Evolutionary conservation across 92 coral and sea anemone species (phyloP), one percentile per base, ranked within the genome.

Genomic region (Paragorgia papillata): DNA sequence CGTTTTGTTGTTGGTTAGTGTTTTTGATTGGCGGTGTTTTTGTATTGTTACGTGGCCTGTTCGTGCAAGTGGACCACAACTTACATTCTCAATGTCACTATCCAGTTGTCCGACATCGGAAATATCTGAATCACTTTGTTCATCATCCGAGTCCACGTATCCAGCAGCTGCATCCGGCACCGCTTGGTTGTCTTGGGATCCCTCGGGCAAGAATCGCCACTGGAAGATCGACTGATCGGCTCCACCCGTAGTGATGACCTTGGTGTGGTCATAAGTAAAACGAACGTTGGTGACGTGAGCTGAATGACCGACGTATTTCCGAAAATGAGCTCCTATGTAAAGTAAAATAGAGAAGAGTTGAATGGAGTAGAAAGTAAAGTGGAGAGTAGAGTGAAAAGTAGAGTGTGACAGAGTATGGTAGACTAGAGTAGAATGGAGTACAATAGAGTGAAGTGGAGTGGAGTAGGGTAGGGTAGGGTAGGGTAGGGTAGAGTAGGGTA

Each of bases 231-330:
- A 92, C 50, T 94, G 98, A 79, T 94, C 98, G 19, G 91, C 98
- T 19, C 98, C 98, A 71, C 98, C 98, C 41, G 92, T 92, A 62
- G 95, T 94, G 50, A 94, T 87, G 60, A 94, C 89, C 59, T 91
- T 88, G 54, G 88, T 77, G 73, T 74, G 80, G 84, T 94, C 98
- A 43, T 91, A 88, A 27, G 90, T 88, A 86, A 94, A 94, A 7
- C 98, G 89, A 8, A 94, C 98, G 70, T 94, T 94, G 56, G 98
- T 94, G 57, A 94, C 98, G 67, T 94, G 98, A 9, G 98, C 97
- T 7, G 97, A 93, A 76, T 93, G 97, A 26, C 97, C 97, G 19
- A 93, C 97, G 75, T 93, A 93, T 61, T 93, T 93, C 31, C 97
- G 91, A 79, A 93, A 93, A 34, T 93, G 91, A 3, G 97, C 88